Evolutionary conservation across 2,113 vertebrate species (phyloP), one percentile per base, ranked within the genome.

Genomic region (Hemibates koningsi): DNA sequence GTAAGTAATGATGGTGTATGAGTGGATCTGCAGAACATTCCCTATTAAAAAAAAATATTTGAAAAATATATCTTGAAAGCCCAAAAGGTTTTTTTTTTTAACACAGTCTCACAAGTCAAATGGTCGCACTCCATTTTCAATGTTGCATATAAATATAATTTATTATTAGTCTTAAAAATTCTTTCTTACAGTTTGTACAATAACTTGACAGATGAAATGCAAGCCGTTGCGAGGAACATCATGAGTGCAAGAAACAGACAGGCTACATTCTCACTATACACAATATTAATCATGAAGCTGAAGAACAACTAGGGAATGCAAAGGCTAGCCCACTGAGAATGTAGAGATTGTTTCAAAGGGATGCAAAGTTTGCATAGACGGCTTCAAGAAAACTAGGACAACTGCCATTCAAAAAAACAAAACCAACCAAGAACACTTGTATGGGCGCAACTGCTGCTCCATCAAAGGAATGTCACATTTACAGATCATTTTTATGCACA

Each of bases 131-230:
- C 80, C 3, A 19, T 86, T 54, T 93, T 94, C 92, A 95, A 93
- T 98, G 93, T 98, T 99, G 98, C 97, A 99, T 99, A 99, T 98
- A 99, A 99, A 99, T 99, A 99, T 99, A 99, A 99, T 99, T 99
- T 99, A 99, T 99, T 99, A 98, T 97, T 97, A 97, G 97, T 98
- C 90, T 99, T 98, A 98, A 98, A 99, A 99, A 98, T 98, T 97
- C 96, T 98, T 98, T 98, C 97, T 98, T 99, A 99, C 98, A 99
- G 96, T 99, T 99, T 99, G 96, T 99, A 99, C 98, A 99, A 95
- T 95, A 95, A 96, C 93, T 95, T 93, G 94, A 96, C 95, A 93
- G 41, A 97, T 97, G 97, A 98, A 96, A 98, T 96, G 96, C 97
- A 97, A 98, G 97, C 98, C 95, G 96, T 97, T 96, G 97, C 96